These are phyloP conservation scores for Elaphurus davidianus DNA, from an alignment of 2,113 vertebrate genomes.

Conservation along the genomic window DNA sequence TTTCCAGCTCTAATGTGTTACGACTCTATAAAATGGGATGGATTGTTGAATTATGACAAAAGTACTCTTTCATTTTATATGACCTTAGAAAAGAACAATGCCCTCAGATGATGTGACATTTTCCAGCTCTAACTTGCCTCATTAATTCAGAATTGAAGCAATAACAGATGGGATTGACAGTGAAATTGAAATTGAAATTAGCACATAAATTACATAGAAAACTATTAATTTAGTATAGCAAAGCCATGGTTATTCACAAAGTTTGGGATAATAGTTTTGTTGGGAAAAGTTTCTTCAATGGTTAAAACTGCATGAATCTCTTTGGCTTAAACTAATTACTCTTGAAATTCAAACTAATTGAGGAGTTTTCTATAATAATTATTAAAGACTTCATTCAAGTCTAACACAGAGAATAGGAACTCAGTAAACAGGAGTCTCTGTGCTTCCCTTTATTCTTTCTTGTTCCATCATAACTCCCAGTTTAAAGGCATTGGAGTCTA, in stretches of 20 bases:
- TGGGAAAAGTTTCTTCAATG: neutral
- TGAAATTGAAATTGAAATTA: conserved; percentile 67
- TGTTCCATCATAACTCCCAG: neutral
- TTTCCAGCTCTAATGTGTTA: conserved; percentile 44
- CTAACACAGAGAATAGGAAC: neutral
- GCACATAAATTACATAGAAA: conserved; percentile 57
- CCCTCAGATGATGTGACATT: conserved; percentile 62
- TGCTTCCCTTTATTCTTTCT: neutral
- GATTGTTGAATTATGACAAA: conserved; percentile 52
- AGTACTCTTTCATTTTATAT: conserved; percentile 62
- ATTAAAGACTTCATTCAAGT: neutral
- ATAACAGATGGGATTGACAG: conserved; percentile 57
- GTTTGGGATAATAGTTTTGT: conserved; percentile 34
- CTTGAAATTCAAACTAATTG: neutral
- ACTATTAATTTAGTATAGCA: conserved; percentile 29
- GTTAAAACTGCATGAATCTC: neutral
- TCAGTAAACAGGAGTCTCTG: neutral
- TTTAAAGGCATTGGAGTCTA: neutral
- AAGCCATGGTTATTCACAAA: conserved; percentile 1
- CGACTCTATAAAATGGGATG: conserved; percentile 57
- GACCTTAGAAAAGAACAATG: conserved; percentile 57
- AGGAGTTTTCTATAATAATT: neutral
- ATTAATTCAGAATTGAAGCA: conserved; percentile 69
- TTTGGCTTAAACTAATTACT: neutral
- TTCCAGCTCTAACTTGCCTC: conserved; percentile 63